These are phyloP conservation scores for Augiades crinisus DNA, from an alignment of 2,888 invertebrate species.

Conservation along the genomic window DNA sequence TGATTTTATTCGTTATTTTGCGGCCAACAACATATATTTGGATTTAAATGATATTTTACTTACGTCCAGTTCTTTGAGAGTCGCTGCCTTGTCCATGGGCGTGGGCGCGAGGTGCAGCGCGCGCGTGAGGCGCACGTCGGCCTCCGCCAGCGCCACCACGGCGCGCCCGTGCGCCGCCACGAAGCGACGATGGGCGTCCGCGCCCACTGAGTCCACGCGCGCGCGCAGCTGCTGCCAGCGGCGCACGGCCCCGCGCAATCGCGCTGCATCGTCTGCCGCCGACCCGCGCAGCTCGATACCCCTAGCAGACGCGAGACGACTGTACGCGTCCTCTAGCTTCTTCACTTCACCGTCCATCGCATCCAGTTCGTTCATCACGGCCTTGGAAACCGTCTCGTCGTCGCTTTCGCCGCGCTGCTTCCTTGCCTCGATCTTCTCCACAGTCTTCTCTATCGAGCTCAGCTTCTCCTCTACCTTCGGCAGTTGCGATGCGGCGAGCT, in stretches of 20 bases:
- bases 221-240: conserved; percentile 85
- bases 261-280: conserved; percentile 85
- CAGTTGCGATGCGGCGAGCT: conserved; percentile 84
- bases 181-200: conserved; percentile 85
- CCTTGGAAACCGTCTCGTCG: conserved; percentile 81
- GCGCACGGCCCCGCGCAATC: conserved; percentile 82
- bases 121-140: conserved; percentile 87
- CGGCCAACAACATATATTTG: no score
- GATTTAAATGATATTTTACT: no score
- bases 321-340: conserved; percentile 85
- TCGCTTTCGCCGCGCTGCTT: conserved; percentile 67
- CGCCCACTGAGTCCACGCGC: conserved; percentile 81
- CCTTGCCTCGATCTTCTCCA: conserved; percentile 74
- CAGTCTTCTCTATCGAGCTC: conserved; percentile 79
- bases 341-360: conserved; percentile 83
- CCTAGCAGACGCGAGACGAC: conserved; percentile 84
- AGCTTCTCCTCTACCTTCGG: conserved; percentile 83
- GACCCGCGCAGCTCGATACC: conserved; percentile 84
- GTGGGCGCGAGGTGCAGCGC: conserved; percentile 82
- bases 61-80: conserved; percentile 71
- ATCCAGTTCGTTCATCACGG: conserved; percentile 80
- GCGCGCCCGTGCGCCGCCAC: conserved; percentile 86
- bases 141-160: conserved; percentile 85
- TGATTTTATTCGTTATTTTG: no score
- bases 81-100: conserved; percentile 65